Evolutionary conservation across 2,888 invertebrate genomes (phyloP).

Genomic region (Melanophora roralis): DNA sequence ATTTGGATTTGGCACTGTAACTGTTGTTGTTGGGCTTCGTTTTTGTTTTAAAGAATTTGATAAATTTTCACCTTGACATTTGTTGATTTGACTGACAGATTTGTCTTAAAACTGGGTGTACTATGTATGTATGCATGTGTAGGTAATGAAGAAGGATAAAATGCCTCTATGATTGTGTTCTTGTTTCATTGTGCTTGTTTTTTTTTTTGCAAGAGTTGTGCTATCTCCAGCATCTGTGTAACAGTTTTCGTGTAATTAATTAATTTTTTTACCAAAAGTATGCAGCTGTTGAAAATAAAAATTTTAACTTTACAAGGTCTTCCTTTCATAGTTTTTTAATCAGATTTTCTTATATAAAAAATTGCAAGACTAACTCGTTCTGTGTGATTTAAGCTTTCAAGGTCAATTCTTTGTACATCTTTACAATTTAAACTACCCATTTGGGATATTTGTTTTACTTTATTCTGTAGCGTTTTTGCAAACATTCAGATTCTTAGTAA

Average conservation of each 20-base stretch:
- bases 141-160: neutral
- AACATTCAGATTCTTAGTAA: too few species aligned
- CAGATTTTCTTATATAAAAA: neutral
- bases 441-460: too few species aligned
- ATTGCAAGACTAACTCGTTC: constrained; percentile 38
- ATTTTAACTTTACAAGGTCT: constrained; percentile 16
- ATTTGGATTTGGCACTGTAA: constrained; percentile 1
- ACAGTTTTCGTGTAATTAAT: constrained; percentile 55
- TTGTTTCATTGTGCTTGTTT: neutral
- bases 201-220: constrained; percentile 7
- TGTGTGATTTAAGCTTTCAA: constrained; percentile 45
- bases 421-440: constrained; percentile 18
- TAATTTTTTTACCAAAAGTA: constrained; percentile 22
- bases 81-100: constrained; percentile 57
- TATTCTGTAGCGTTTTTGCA: too few species aligned
- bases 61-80: constrained; percentile 69
- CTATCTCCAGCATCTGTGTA: constrained; percentile 48
- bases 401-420: constrained; percentile 41
- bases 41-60: constrained; percentile 61
- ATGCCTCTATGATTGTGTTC: neutral
- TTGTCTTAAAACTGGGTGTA: constrained; percentile 46
- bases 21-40: neutral
- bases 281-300: constrained; percentile 44
- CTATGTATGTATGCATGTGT: neutral
- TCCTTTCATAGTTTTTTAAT: neutral